Conservation (phyloP, 2,113 vertebrate genomes). For the Himantopus leucocephalus region DNA sequence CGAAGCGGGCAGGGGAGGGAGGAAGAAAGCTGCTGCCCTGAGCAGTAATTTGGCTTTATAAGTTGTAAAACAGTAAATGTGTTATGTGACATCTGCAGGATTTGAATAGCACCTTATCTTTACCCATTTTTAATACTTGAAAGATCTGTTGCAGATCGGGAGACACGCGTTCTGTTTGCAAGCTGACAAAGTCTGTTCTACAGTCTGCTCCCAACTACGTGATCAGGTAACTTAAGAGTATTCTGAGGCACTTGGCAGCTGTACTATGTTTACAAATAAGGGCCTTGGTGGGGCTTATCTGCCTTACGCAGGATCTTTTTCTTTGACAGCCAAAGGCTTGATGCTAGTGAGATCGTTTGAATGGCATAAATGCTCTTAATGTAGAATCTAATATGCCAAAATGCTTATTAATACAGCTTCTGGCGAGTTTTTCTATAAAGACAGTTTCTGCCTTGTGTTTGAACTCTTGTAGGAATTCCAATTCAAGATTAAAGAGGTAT, state of each 20-base stretch:
- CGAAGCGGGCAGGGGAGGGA: neutral
- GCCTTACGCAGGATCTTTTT: constrained; percentile 17
- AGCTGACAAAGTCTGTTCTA: constrained; percentile 53
- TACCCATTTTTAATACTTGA: constrained; percentile 28
- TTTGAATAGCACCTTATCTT: constrained; percentile 27
- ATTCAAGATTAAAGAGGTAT: neutral
- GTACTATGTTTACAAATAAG: constrained; percentile 57
- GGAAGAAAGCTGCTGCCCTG: neutral
- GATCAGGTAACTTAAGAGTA: constrained; percentile 54
- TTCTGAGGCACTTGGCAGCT: constrained; percentile 48
- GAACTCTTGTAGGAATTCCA: neutral
- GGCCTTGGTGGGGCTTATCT: constrained; percentile 55
- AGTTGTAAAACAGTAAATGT: neutral
- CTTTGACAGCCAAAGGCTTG: constrained; percentile 33
- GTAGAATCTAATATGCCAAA: neutral
- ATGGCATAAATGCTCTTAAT: constrained; percentile 7
- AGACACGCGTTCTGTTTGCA: constrained; percentile 1
- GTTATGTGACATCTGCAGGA: neutral
- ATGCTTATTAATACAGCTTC: neutral
- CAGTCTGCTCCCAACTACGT: constrained; percentile 45
- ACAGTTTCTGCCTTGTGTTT: neutral
- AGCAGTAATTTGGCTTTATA: neutral
- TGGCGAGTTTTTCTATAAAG: neutral
- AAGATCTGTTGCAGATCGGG: constrained; percentile 2
- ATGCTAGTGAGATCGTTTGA: constrained; percentile 6